Evolutionary conservation across 2,888 invertebrate species (phyloP), one percentile per base, ranked within the genome.

Genomic region (Drosophila barbarae): DNA sequence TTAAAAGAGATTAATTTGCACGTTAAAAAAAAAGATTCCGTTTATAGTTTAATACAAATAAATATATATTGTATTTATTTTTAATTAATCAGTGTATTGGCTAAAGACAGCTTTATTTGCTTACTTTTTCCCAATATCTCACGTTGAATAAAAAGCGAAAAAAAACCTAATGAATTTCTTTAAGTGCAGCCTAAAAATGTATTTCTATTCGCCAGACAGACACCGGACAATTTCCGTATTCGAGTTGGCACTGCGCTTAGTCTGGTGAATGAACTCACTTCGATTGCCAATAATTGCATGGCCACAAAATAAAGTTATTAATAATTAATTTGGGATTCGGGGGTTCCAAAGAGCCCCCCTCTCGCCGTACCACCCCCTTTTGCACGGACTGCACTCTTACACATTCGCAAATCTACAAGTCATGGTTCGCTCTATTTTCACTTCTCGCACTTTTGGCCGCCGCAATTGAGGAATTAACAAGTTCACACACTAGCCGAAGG

Each of bases 331-430:
- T 36, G 2, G 10, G 12, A 18, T 42, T 42, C 13, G 28, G n/a
- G 15, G 10, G 12, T 23, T 42, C 44, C 9, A 9, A 30, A 23
- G 34, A 30, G 10, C n/a, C 13, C 23, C 35, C 26, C 23, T 23
- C 15, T 18, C 26, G 9, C n/a, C n/a, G 21, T 9, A 6, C 9
- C 9, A 3, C 28, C 15, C 46, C n/a, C 8, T 41, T 41, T 13
- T 15, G 18, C 28, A 59, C 34, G 38, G 46, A 60, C 38, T 53
- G 53, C 69, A 64, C 34, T 64, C 26, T 39, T 21, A 36, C 52
- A 46, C 56, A 41, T n/a, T 60, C 60, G 12, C 73, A 81, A 81
- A 77, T 85, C 76, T 85, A 81, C 81, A 81, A 81, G 81, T 81
- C 81, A 81, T 81, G 83, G 75, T 73, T 71, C 63, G 55, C 38